Evolutionary conservation across 2,888 invertebrate genomes (phyloP).

Genomic region (Epirrhoe alternata): DNA sequence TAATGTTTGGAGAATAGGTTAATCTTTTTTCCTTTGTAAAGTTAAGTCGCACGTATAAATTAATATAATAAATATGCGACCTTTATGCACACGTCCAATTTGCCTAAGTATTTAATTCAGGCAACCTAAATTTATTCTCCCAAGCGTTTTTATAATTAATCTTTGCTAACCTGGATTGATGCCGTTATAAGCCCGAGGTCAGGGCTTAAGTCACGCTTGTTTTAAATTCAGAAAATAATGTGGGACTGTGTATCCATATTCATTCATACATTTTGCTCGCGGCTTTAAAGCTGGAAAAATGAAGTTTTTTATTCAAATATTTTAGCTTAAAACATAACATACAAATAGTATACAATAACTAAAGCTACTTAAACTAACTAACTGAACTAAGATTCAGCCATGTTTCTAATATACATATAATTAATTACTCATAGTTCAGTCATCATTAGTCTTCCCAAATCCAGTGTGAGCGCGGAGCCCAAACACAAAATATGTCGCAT

Average conservation of each 20-base stretch:
- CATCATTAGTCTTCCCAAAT: too few species aligned
- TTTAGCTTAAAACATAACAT: too few species aligned
- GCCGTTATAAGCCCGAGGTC: conserved; percentile 6
- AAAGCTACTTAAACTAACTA: too few species aligned
- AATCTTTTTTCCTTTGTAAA: background rate
- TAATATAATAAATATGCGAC: background rate
- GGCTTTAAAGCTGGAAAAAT: background rate
- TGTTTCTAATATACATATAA: too few species aligned
- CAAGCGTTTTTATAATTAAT: conserved; percentile 1
- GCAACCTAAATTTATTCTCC: background rate
- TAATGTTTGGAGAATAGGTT: too few species aligned
- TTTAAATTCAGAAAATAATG: background rate
- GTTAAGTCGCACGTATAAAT: background rate
- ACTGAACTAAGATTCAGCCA: too few species aligned
- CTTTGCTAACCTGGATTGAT: conserved; percentile 7
- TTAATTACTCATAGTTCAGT: too few species aligned
- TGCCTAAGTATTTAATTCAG: conserved; percentile 2
- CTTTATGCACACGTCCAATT: background rate
- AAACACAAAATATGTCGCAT: too few species aligned
- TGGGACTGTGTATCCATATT: background rate
- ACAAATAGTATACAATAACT: too few species aligned
- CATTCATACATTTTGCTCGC: conserved; percentile 1
- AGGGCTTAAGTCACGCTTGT: conserved; percentile 1
- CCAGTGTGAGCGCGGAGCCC: too few species aligned
- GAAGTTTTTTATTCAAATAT: too few species aligned